Evolutionary conservation across 2,888 invertebrate species (phyloP), one percentile per base, ranked within the genome.

Genomic region (Allophyes oxyacanthae): DNA sequence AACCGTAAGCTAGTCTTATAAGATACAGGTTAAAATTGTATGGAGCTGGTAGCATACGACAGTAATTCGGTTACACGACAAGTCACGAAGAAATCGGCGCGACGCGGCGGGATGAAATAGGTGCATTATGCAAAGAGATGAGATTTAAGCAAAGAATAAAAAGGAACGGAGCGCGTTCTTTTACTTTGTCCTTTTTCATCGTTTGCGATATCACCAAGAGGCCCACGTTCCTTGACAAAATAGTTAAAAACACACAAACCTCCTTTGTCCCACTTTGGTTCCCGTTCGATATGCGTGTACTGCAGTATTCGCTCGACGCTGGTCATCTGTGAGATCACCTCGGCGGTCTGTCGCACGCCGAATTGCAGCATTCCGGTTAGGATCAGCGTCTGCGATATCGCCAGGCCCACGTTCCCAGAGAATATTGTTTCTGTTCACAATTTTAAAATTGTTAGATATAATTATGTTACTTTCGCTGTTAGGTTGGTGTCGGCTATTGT

Each of bases 241-340:
- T 1, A 28, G 1, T 28, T 6, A 28, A 28, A 4, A 28, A 28
- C 8, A n/a, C 34, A 63, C 81, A 49, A 69, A 92, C 94, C 86
- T 87, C 93, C 94, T 82, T 91, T 91, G 15, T 94, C 94, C 92
- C 94, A 92, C 32, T 88, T 86, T 5, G 89, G 77, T 75, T 96
- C 96, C n/a, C 95, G 92, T 54, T 96, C 95, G 28, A 97, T 90
- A 55, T 95, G 95, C 0, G 96, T 95, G 86, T 97, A 98, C 71
- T 96, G 95, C 64, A 97, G 94, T 32, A 96, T 95, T 6, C 95
- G 91, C 85, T 97, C 96, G 0, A 97, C 97, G 67, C 96, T 96
- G 10, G 96, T 96, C 96, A 96, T 96, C 82, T 95, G 96, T 82
- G 92, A 95, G 80, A 94, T 95, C 84, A 89, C 97, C 94, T 94